Base-by-base conservation (phyloP, 2,888 invertebrate species). In the Spisula solida region DNA sequence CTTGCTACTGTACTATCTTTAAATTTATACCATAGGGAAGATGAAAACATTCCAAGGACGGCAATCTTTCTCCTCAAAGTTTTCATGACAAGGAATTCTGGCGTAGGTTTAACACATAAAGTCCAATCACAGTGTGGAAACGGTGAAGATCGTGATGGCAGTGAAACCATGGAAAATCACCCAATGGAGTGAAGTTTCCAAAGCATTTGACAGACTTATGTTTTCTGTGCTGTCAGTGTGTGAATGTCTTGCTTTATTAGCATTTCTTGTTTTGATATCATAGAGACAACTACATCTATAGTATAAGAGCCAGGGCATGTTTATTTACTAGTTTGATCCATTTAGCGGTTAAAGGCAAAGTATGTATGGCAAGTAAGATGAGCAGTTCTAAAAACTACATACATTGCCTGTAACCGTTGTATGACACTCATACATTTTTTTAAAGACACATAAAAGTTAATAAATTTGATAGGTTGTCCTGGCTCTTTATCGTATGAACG, bases 141-240 rank as follows among this genome's bases (percentile, higher is more conserved):
- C 0, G 10, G 20, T 47, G 31, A 5, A 10, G 20, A 48, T 20
- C 51, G 5, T n/a, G 10, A 75, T 31, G 14, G 29, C n/a, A 16
- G 6, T 1, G 47, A 41, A 18, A 31, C 79, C 25, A 79, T 5
- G 47, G 79, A 41, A 79, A n/a, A 66, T 10, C 14, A 66, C 34
- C 10, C 16, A 4, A 47, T 86, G 81, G 85, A 55, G 55, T 2
- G 55, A 86, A 34, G 82, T 90, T 31, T 82, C 90, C 0, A 81
- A 83, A 20, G 85, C 90, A 8, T 88, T 90, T 56, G 88, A 90
- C 48, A 81, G 51, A 47, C 60, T 85, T n/a, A 60, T 88, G 55
- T 90, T 90, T 81, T 25, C 34, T 25, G 14, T 88, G 0, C n/a
- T 90, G 25, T n/a, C 82, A 0, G 31, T 85, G 20, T 56, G 80